Base-by-base conservation (phyloP, 2,797 vertebrate genomes). In the Sebastolobus alascanus region DNA sequence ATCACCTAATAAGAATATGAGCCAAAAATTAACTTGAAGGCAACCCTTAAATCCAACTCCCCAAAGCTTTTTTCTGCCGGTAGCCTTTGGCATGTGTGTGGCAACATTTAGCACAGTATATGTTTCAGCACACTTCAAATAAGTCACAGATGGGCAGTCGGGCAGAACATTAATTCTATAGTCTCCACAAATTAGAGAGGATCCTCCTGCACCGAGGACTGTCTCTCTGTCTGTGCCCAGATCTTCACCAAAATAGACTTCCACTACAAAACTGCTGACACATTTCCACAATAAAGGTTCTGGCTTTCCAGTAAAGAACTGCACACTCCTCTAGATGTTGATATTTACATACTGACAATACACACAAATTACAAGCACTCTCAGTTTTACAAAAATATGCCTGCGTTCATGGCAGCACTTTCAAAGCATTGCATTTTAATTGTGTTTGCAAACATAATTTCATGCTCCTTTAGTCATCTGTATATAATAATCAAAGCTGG, bases 1-100 rank as follows among this genome's bases (percentile, higher is more conserved):
- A 95, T 95, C 95, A 95, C 95, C 92, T 96, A 94, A 95, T 95
- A 95, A 94, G 91, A 94, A 88, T 83, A 65, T 69, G 79, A 89
- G 91, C 95, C 93, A 93, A 85, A 93, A 86, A 91, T 90, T 40
- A 72, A 90, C 75, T 89, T 90, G 82, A 94, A 80, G 84, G 79
- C 79, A 86, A 69, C 75, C 79, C 87, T 89, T 77, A 86, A 91
- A 91, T 89, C 80, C 82, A 68, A 82, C 88, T 69, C 84, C 73
- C 68, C 89, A 90, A 82, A 89, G 80, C 64, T 54, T 63, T 63
- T 59, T 31, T 50, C 61, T 40, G 3, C 81, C 85, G 78, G 87
- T 91, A 86, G 92, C 79, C 58, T 86, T 86, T 90, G 80, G 79
- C 73, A 63, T 89, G 86, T 72, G 87, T 89, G 89, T 92, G 91